A percentile compares a stretch with the other conserved stretches of the same genome.
Evolutionary conservation across 2,888 invertebrate species (phyloP).

Genomic region (Micoletzkya japonica): DNA sequence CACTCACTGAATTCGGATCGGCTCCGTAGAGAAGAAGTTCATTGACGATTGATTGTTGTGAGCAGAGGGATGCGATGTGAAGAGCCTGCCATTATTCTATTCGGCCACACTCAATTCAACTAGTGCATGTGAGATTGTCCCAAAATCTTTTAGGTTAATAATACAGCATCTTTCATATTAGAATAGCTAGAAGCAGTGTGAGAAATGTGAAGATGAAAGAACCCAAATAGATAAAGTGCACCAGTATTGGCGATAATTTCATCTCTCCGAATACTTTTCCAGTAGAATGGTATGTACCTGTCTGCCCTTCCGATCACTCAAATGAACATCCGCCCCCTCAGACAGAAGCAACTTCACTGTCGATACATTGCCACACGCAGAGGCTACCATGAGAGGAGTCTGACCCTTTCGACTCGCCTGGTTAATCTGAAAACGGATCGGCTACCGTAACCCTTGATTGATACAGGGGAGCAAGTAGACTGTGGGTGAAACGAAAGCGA

Average conservation of each 20-base stretch:
- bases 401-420: conserved; percentile 43
- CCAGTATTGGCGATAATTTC: too few species aligned
- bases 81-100: conserved; percentile 4
- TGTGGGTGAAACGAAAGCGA: background rate
- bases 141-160: too few species aligned
- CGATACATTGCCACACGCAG: conserved; percentile 69
- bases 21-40: conserved; percentile 37
- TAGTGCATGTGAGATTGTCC: background rate
- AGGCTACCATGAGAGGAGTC: conserved; percentile 68
- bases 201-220: too few species aligned
- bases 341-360: conserved; percentile 60
- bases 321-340: conserved; percentile 65
- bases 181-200: too few species aligned
- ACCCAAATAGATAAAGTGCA: too few species aligned
- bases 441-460: background rate
- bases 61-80: conserved; percentile 13
- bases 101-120: background rate
- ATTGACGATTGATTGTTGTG: conserved; percentile 39
- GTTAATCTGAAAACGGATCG: conserved; percentile 38
- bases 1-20: conserved; percentile 40
- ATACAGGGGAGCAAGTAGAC: background rate
- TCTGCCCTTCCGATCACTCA: conserved; percentile 65
- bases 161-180: too few species aligned
- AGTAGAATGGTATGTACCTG: conserved; percentile 18
- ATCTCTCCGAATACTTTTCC: background rate